Evolutionary conservation across 64 coral and sea anemone species (phyloP).

Genomic region (Orbicella faveolata): DNA sequence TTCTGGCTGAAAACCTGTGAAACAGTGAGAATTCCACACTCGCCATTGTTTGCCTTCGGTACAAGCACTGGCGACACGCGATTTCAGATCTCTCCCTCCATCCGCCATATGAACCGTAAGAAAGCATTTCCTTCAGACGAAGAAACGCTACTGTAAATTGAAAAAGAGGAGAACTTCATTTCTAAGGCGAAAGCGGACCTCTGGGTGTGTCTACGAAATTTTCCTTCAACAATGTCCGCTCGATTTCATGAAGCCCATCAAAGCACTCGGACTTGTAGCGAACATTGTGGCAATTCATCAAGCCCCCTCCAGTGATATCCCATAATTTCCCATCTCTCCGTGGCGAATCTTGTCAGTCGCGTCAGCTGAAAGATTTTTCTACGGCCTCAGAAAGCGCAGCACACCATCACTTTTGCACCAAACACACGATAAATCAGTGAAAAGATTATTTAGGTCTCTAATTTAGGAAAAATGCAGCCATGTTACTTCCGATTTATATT

Average conservation of each 20-base stretch:
- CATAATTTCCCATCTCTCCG: conserved; percentile 78
- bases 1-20: neutral
- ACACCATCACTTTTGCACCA: neutral
- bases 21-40: conserved; percentile 14
- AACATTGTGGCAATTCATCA: conserved; percentile 67
- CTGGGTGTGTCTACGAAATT: conserved; percentile 31
- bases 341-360: neutral
- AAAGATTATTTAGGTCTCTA: neutral
- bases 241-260: conserved; percentile 65
- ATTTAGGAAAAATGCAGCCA: neutral
- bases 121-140: conserved; percentile 3
- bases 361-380: conserved; percentile 14
- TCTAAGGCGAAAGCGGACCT: neutral
- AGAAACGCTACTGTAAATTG: conserved; percentile 10
- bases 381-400: neutral
- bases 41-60: conserved; percentile 29
- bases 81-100: neutral
- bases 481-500: neutral
- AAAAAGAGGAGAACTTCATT: conserved; percentile 7
- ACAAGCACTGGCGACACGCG: neutral
- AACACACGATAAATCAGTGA: neutral
- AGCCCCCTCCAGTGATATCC: conserved; percentile 95
- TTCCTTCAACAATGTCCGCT: conserved; percentile 62
- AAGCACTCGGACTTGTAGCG: conserved; percentile 49
- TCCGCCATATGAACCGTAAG: neutral